These are phyloP conservation scores for Tenthredo livida DNA, from an alignment of 2,888 invertebrate species.

Conservation along the genomic window DNA sequence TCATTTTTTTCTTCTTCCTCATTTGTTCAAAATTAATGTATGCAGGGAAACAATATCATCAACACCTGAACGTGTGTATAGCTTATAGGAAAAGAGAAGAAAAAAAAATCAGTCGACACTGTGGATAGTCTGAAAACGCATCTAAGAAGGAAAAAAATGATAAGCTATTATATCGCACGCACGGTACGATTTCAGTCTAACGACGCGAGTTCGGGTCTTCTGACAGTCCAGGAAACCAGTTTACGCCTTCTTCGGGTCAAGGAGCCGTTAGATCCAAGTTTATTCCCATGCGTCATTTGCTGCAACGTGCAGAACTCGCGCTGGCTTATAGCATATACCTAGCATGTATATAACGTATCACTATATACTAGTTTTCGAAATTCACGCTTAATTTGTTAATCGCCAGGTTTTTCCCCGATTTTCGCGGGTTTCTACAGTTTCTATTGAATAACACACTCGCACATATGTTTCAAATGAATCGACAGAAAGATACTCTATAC, in stretches of 20 bases:
- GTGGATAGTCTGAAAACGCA: not conserved
- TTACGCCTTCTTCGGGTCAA: slow-evolving; percentile 56
- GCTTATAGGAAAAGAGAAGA: not conserved
- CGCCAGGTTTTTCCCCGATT: not conserved
- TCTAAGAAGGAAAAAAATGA: not conserved
- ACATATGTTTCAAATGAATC: not conserved
- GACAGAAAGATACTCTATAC: not conserved
- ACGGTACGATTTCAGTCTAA: slow-evolving; percentile 54
- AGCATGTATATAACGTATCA: not conserved
- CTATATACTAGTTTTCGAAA: not conserved
- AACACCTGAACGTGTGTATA: not conserved
- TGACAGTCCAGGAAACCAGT: slow-evolving; percentile 58
- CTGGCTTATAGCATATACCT: slow-evolving; percentile 1
- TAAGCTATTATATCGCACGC: not conserved
- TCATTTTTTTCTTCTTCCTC: not conserved
- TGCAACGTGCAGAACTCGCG: slow-evolving; percentile 47
- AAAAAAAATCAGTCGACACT: not conserved
- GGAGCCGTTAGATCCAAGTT: slow-evolving; percentile 53
- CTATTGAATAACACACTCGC: not conserved
- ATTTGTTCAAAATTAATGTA: not conserved
- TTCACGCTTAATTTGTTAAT: not conserved
- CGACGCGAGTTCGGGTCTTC: slow-evolving; percentile 62
- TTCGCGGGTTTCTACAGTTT: not conserved
- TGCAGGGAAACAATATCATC: not conserved
- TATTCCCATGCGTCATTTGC: slow-evolving; percentile 49